phyloP scores from a whole-genome alignment of 2,797 vertebrate genomes.

The Triplophysa bombifrons region DNA sequence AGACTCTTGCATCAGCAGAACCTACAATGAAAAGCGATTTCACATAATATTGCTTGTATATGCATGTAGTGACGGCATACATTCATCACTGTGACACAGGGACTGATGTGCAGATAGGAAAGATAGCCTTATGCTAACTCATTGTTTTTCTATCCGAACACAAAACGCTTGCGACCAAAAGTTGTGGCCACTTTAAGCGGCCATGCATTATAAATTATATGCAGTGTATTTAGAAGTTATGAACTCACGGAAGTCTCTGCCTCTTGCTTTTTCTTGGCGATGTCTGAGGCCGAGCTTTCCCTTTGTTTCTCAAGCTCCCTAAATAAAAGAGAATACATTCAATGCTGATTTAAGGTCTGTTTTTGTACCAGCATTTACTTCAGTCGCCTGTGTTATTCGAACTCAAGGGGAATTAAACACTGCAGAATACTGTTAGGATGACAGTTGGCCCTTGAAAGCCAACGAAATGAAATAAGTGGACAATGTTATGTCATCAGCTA shows the following conservation, averaged over 20 bases:
- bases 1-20: constrained; percentile 97
- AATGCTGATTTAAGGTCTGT: too few relatives aligned
- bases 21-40: constrained; percentile 73
- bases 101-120: constrained; percentile 44
- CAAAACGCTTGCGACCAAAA: constrained; percentile 20
- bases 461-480: constrained; percentile 32
- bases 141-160: constrained; percentile 26
- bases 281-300: constrained; percentile 87
- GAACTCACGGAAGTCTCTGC: constrained; percentile 91
- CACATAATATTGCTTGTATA: constrained; percentile 56
- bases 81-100: constrained; percentile 46
- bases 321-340: constrained; percentile 38
- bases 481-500: constrained; percentile 32
- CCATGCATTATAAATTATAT: constrained; percentile 35
- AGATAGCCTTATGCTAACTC: constrained; percentile 22
- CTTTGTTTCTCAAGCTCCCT: constrained; percentile 95
- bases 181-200: constrained; percentile 43
- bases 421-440: neutral
- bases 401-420: neutral
- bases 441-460: neutral
- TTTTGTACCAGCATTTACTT: too few relatives aligned
- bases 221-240: constrained; percentile 22
- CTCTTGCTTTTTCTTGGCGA: constrained; percentile 93
- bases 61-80: constrained; percentile 12
- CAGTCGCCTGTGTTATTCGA: too few relatives aligned